Evolutionary conservation across 2,113 vertebrate genomes (phyloP).

Genomic region (Morone saxatilis): DNA sequence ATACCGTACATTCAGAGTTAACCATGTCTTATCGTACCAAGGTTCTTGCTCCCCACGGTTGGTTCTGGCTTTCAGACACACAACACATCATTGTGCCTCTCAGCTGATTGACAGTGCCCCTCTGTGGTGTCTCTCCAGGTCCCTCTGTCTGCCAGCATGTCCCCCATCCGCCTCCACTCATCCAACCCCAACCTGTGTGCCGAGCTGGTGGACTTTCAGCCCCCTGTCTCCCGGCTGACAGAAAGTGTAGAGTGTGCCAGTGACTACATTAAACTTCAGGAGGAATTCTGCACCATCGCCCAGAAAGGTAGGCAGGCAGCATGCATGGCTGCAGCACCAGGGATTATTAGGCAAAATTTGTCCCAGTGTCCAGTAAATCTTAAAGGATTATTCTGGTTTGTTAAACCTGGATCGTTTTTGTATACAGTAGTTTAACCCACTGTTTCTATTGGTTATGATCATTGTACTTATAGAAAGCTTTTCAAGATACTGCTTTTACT

Average conservation of each 20-base stretch:
- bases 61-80: constrained; percentile 29
- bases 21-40: not conserved
- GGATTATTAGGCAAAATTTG: not conserved
- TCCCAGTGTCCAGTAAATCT: not conserved
- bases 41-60: not conserved
- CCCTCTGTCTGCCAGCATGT: constrained; percentile 94
- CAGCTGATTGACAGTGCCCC: constrained; percentile 30
- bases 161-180: constrained; percentile 93
- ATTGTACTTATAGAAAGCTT: not conserved
- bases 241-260: constrained; percentile 91
- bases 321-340: not conserved
- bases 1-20: not conserved
- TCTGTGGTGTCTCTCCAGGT: constrained; percentile 83
- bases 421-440: not conserved
- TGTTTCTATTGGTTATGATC: not conserved
- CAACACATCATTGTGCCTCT: not conserved
- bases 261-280: constrained; percentile 97
- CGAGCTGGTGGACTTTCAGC: constrained; percentile 92
- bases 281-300: constrained; percentile 96
- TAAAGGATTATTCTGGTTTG: not conserved
- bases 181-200: constrained; percentile 98
- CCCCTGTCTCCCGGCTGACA: constrained; percentile 87
- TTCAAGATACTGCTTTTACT: too few relatives aligned
- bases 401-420: not conserved
- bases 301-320: constrained; percentile 91